Percentiles rank a stretch among this genome's conserved stretches.
phyloP scores from a whole-genome alignment of 2,888 invertebrate species.

The Cheilosia grossa region DNA sequence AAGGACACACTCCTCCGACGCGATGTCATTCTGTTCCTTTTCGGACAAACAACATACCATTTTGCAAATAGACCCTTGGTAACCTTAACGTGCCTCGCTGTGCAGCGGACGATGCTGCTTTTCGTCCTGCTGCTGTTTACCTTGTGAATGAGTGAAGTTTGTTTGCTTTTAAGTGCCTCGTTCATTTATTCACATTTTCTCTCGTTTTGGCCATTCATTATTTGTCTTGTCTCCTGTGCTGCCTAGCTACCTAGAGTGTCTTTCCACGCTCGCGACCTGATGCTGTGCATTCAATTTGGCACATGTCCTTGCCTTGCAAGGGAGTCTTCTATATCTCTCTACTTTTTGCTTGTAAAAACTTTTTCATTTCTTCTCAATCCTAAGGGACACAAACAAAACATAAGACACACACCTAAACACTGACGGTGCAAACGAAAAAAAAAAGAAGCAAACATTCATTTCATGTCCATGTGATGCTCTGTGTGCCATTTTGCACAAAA shows the following conservation, averaged over 20 bases:
- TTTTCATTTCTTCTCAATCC: slow-evolving; percentile 63
- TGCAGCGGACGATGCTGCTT: slow-evolving; percentile 20
- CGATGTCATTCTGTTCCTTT: slow-evolving; percentile 51
- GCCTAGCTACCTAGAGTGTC: slow-evolving; percentile 15
- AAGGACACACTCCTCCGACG: slow-evolving; percentile 33
- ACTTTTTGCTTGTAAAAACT: slow-evolving; percentile 24
- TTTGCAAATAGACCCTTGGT: slow-evolving; percentile 26
- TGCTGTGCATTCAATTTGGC: slow-evolving; percentile 72
- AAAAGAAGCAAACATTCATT: slow-evolving; percentile 50
- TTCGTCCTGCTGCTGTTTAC: slow-evolving; percentile 30
- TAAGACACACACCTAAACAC: slow-evolving; percentile 14
- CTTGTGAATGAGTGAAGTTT: slow-evolving; percentile 51
- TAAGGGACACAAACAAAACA: slow-evolving; percentile 61
- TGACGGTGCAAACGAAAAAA: background rate
- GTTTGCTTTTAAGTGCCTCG: slow-evolving; percentile 72
- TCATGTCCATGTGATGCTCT: slow-evolving; percentile 59
- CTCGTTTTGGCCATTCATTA: slow-evolving; percentile 69
- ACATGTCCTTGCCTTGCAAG: slow-evolving; percentile 55
- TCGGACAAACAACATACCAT: slow-evolving; percentile 37
- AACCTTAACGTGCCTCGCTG: slow-evolving; percentile 31
- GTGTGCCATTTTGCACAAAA: slow-evolving; percentile 64
- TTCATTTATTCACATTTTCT: slow-evolving; percentile 72
- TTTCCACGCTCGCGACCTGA: slow-evolving; percentile 48
- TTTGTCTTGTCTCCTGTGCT: slow-evolving; percentile 54
- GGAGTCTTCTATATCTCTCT: slow-evolving; percentile 16